These are phyloP conservation scores for Drosophila paranaensis DNA, from an alignment of 2,888 invertebrate genomes.

Conservation along the genomic window DNA sequence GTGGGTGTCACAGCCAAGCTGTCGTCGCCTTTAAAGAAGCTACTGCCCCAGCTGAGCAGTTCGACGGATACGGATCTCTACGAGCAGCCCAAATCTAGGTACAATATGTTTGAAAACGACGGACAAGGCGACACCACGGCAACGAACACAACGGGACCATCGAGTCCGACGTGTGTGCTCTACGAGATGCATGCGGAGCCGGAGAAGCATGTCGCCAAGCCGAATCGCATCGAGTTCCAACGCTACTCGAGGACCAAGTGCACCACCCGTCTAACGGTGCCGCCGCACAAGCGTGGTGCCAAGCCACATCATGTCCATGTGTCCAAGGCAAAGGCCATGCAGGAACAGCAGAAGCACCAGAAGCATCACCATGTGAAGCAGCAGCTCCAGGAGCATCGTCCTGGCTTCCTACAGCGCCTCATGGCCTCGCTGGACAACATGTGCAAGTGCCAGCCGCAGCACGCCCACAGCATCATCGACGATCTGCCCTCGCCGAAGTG, in stretches of 20 bases:
- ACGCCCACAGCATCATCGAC: constrained; percentile 53
- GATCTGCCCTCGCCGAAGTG: constrained; percentile 73
- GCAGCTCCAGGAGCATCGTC: constrained; percentile 23
- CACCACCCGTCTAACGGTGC: constrained; percentile 23
- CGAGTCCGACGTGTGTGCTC: constrained; percentile 63
- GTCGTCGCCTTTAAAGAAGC: constrained; percentile 76
- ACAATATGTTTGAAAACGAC: constrained; percentile 67
- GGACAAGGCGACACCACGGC: constrained; percentile 37
- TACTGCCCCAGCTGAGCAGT: constrained; percentile 71
- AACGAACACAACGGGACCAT: constrained; percentile 24
- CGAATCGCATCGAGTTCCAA: constrained; percentile 82
- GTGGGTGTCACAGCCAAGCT: constrained; percentile 83
- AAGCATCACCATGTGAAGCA: constrained; percentile 4
- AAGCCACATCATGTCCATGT: constrained; percentile 8
- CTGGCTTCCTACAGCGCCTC: constrained; percentile 60
- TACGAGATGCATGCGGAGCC: constrained; percentile 80
- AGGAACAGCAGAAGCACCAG: constrained; percentile 25
- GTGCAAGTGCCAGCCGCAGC: constrained; percentile 63
- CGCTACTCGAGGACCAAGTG: constrained; percentile 62
- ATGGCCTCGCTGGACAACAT: constrained; percentile 69
- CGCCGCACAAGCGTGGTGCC: constrained; percentile 34
- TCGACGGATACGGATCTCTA: constrained; percentile 80
- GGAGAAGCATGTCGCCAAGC: constrained; percentile 52
- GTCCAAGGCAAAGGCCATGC: not conserved
- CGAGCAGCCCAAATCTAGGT: constrained; percentile 55